phyloP scores from a whole-genome alignment of 2,113 vertebrate species.

The Cyrtonyx montezumae region DNA sequence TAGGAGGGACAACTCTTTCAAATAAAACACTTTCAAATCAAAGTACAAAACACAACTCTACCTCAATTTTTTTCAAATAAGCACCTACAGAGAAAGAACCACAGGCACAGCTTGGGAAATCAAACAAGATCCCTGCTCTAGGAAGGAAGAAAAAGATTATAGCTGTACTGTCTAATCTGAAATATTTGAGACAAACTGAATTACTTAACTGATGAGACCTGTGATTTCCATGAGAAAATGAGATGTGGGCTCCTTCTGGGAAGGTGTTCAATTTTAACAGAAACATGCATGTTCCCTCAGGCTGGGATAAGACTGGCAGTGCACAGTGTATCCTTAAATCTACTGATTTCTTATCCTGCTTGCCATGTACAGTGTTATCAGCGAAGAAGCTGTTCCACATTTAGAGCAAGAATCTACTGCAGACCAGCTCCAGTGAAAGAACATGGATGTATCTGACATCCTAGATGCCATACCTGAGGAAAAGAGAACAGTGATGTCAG shows the following conservation, averaged over 20 bases:
- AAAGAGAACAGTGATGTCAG: neutral
- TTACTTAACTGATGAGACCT: conserved; percentile 55
- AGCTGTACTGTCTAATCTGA: conserved; percentile 47
- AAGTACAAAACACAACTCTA: neutral
- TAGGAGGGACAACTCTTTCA: neutral
- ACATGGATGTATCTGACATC: neutral
- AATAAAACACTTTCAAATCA: neutral
- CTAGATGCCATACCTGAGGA: neutral
- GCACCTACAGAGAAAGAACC: neutral
- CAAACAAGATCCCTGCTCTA: conserved; percentile 16
- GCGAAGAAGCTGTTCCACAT: neutral
- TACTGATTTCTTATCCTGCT: conserved; percentile 51
- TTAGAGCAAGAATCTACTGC: conserved; percentile 1
- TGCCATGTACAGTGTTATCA: conserved; percentile 39
- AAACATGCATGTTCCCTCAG: conserved; percentile 41
- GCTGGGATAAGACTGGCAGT: conserved; percentile 26
- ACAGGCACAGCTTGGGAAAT: neutral
- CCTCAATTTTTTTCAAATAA: conserved; percentile 19
- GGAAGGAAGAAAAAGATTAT: conserved; percentile 31
- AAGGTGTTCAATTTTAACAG: conserved; percentile 38
- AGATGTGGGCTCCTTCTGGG: conserved; percentile 36
- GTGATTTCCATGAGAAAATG: conserved; percentile 28
- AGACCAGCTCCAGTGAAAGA: neutral
- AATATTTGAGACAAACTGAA: conserved; percentile 52
- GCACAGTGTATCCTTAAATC: neutral